Base-by-base conservation (phyloP, 2,888 invertebrate genomes). In the Amorpha juglandis region DNA sequence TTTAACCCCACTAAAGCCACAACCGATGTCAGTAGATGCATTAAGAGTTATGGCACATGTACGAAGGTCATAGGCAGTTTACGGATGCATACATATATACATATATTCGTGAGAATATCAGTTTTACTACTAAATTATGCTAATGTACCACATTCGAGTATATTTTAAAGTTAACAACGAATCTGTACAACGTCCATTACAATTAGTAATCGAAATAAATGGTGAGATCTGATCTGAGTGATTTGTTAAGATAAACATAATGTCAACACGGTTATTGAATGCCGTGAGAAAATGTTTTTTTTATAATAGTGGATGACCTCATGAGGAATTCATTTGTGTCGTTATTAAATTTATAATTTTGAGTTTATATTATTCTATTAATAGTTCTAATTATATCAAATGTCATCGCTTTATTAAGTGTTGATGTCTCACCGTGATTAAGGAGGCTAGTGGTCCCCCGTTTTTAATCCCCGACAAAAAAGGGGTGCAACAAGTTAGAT, bases 61-160 rank as follows among this genome's bases (percentile, higher is more conserved):
- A 45, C 45, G 6, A 12, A 47, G 48, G 55, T 16, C 38, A 47
- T 53, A 48, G 58, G 55, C 19, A 19, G 38, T 21, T 35, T 16
- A 19, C 19, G 27, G 52, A 21, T 63, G 63, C 63, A 48, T n/a
- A 27, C 47, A 16, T 58, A n/a, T n/a, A n/a, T 14, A 35, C 14
- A 45, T 16, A 11, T 9, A 21, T n/a, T 6, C 53, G 66, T 63
- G 66, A 45, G 66, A 66, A 66, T 63, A 47, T 53, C 19, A 53
- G 19, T 35, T 66, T 63, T 63, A 47, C 62, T 66, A 66, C 63
- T 12, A 63, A 62, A 27, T 51, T 66, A 62, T 62, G 65, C 27
- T 50, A 58, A 65, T 50, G 21, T 35, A 45, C 3, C 19, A 11
- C 19, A 11, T 35, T 65, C 33, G n/a, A 53, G 6, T 52, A 27